Evolutionary conservation across 2,888 invertebrate species (phyloP).

Genomic region (Philaethria dido): DNA sequence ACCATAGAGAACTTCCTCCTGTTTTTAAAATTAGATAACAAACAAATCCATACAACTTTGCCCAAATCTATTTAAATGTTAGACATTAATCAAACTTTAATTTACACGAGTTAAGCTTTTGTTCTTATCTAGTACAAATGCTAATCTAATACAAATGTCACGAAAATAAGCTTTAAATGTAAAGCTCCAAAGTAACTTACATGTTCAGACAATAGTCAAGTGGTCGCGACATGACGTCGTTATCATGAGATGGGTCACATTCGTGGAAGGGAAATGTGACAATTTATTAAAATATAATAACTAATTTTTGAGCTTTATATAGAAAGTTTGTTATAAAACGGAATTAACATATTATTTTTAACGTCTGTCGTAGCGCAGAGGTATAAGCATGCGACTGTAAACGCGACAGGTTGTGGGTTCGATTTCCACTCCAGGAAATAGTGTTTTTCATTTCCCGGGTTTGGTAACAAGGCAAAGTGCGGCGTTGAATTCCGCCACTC

Average conservation of each 20-base stretch:
- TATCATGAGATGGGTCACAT: conserved; percentile 33
- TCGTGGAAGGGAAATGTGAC: conserved; percentile 15
- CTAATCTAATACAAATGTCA: conserved; percentile 13
- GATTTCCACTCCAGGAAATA: too few relatives aligned
- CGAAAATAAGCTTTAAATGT: conserved; percentile 10
- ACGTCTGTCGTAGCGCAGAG: too few relatives aligned
- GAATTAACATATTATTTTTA: too few relatives aligned
- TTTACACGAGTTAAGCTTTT: neutral
- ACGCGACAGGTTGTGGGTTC: too few relatives aligned
- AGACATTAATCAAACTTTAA: neutral
- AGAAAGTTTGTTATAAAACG: too few relatives aligned
- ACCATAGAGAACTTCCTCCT: too few relatives aligned
- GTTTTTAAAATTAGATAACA: too few relatives aligned
- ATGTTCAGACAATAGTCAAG: conserved; percentile 19
- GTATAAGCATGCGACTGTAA: too few relatives aligned
- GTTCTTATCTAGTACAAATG: neutral
- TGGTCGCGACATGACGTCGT: conserved; percentile 32
- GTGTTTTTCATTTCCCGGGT: too few relatives aligned
- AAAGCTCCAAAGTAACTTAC: conserved; percentile 17
- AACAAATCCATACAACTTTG: neutral
- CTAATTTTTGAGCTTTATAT: neutral
- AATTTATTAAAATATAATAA: conserved; percentile 16
- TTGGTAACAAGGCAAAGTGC: too few relatives aligned
- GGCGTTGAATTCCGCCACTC: too few relatives aligned
- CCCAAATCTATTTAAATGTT: neutral